These are phyloP conservation scores for Otolemur garnettii DNA, from an alignment of 2,113 vertebrate species.

Conservation along the genomic window DNA sequence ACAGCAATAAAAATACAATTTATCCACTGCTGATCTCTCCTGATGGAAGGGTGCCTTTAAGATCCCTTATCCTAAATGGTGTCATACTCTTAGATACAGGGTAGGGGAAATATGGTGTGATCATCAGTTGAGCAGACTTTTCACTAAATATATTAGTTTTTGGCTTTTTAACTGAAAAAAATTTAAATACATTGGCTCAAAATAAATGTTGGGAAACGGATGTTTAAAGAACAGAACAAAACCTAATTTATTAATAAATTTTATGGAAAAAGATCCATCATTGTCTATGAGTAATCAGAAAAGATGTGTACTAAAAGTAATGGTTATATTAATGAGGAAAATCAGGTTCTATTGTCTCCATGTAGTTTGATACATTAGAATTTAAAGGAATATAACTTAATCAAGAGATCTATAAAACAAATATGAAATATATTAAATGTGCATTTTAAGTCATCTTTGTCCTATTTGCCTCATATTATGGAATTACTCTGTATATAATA, in stretches of 20 bases:
- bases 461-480: background rate
- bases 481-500: background rate
- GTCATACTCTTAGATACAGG: background rate
- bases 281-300: conserved; percentile 21
- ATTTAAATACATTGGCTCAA: conserved; percentile 44
- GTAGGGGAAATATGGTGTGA: background rate
- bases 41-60: background rate
- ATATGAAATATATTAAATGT: conserved; percentile 9
- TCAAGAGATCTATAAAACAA: conserved; percentile 6
- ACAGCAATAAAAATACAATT: background rate
- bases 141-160: conserved; percentile 23
- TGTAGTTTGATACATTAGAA: conserved; percentile 51
- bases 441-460: conserved; percentile 9
- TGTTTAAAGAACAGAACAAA: background rate
- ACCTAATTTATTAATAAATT: conserved; percentile 39
- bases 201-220: conserved; percentile 36
- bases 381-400: conserved; percentile 12
- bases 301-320: background rate
- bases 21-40: background rate
- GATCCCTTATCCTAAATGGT: conserved; percentile 7
- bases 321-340: conserved; percentile 30
- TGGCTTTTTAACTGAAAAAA: conserved; percentile 7
- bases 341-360: background rate
- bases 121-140: conserved; percentile 30
- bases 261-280: background rate